phyloP scores from a whole-genome alignment of 2,113 vertebrate species.

The Sterrhoptilus dennistouni region DNA sequence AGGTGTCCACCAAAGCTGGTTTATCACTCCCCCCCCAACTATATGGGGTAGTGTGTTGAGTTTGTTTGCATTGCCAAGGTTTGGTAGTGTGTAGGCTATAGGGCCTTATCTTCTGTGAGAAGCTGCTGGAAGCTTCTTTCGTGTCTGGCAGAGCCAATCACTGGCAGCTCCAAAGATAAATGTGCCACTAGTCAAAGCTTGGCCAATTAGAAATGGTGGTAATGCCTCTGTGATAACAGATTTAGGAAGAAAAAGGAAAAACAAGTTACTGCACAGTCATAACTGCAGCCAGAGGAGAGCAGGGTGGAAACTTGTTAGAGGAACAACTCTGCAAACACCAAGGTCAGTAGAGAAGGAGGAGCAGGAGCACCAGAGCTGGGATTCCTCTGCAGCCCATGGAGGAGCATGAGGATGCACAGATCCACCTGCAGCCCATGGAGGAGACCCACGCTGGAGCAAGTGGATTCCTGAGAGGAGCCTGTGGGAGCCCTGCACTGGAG shows the following conservation, averaged over 20 bases:
- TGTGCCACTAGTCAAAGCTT: neutral
- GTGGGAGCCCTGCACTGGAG: neutral
- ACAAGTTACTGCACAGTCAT: neutral
- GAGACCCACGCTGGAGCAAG: neutral
- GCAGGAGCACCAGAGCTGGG: neutral
- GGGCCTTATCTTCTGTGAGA: neutral
- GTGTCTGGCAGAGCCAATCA: neutral
- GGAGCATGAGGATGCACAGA: neutral
- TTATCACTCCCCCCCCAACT: neutral
- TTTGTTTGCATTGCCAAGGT: neutral
- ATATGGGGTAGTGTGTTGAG: neutral
- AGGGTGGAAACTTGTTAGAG: neutral
- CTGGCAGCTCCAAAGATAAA: neutral
- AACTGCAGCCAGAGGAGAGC: neutral
- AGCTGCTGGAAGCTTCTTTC: neutral
- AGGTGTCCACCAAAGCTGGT: neutral
- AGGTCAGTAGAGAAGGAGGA: neutral
- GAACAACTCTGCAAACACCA: neutral
- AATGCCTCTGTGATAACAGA: neutral
- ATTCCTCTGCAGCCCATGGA: neutral
- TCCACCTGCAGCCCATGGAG: neutral
- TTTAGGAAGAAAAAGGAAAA: neutral
- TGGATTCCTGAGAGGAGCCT: neutral
- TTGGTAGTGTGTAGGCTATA: neutral
- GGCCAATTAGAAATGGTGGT: neutral